A percentile compares a stretch with the other conserved stretches of the same genome.
Evolutionary conservation across 2,888 invertebrate genomes (phyloP).

Genomic region (Macropis europaea): DNA sequence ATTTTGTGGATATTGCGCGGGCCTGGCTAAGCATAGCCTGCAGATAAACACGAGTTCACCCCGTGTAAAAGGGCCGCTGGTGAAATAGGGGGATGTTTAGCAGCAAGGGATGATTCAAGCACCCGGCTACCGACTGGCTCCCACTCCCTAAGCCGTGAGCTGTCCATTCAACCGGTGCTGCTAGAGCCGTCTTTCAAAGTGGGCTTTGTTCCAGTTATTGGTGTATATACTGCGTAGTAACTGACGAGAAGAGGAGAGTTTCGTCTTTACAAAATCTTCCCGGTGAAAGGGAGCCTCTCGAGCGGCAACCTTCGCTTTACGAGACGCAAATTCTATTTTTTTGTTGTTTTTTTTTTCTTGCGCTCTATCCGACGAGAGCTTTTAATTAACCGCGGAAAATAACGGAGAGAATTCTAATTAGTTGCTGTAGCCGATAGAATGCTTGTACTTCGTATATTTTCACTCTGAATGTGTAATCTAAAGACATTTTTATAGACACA

Average conservation of each 20-base stretch:
- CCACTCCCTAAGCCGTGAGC: conserved; percentile 49
- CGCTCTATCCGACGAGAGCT: not conserved
- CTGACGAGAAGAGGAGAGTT: conserved; percentile 20
- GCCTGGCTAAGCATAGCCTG: conserved; percentile 33
- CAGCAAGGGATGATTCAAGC: conserved; percentile 58
- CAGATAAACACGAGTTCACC: conserved; percentile 51
- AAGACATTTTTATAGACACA: too few species aligned
- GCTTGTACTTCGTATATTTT: too few species aligned
- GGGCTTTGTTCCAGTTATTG: conserved; percentile 54
- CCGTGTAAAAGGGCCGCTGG: conserved; percentile 39
- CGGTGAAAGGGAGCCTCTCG: not conserved
- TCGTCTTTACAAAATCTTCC: conserved; percentile 24
- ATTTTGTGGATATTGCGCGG: conserved; percentile 48
- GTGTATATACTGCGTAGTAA: conserved; percentile 42
- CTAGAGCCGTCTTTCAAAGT: conserved; percentile 45
- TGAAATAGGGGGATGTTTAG: conserved; percentile 56
- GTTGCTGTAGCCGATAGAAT: too few species aligned
- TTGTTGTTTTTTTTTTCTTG: too few species aligned
- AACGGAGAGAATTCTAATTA: too few species aligned
- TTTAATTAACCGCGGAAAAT: not conserved
- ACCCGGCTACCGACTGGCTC: conserved; percentile 51
- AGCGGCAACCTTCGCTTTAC: not conserved
- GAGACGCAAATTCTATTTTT: conserved; percentile 5
- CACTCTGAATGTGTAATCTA: too few species aligned
- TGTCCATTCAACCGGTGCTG: conserved; percentile 51